These are phyloP conservation scores for Eidolon helvum DNA, from an alignment of 2,113 vertebrate genomes.

Conservation along the genomic window DNA sequence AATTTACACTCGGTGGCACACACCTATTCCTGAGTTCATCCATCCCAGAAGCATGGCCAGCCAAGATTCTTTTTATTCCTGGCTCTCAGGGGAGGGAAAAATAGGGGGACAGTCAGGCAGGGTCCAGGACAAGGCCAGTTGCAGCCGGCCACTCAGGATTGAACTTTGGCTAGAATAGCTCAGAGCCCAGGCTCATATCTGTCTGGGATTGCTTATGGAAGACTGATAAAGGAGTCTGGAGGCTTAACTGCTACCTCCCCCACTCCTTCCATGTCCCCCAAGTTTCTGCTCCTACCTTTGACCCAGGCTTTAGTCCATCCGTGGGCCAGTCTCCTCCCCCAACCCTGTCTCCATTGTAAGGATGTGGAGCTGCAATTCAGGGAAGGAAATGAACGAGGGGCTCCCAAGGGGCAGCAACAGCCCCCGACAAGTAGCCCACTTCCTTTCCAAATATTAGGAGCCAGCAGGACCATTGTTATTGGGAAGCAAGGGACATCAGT, in stretches of 20 bases:
- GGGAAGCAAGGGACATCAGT: neutral
- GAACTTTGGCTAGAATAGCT: slow-evolving; percentile 53
- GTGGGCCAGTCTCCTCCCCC: too few species aligned
- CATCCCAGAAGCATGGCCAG: neutral
- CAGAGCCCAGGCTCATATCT: neutral
- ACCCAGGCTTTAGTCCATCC: neutral
- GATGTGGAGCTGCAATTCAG: neutral
- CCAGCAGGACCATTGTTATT: neutral
- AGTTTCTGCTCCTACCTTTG: neutral
- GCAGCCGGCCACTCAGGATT: neutral
- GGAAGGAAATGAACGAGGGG: neutral
- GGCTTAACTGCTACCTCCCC: neutral
- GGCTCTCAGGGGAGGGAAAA: neutral
- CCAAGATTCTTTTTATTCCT: neutral
- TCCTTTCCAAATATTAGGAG: neutral
- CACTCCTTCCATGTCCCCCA: neutral
- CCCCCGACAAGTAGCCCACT: neutral
- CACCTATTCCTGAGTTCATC: neutral
- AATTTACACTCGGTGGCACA: fast-evolving
- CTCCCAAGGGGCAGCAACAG: neutral
- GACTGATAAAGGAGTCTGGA: slow-evolving; percentile 8
- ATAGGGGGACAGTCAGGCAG: neutral
- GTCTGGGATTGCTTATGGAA: neutral
- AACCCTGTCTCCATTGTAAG: neutral
- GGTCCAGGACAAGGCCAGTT: neutral